Evolutionary conservation across 2,797 vertebrate species (phyloP).

Genomic region (Schizopygopsis malacanthus): DNA sequence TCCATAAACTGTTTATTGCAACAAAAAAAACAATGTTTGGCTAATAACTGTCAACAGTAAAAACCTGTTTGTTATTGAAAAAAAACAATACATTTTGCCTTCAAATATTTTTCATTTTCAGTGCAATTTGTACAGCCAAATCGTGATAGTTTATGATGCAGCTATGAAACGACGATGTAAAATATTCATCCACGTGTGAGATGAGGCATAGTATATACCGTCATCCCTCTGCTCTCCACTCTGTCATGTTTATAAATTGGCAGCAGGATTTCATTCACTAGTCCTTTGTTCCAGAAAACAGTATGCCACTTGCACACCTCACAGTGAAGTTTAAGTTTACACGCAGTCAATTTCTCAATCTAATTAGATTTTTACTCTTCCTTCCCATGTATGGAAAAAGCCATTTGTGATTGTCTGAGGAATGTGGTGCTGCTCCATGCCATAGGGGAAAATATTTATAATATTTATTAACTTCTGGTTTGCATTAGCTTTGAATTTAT

Average conservation of each 20-base stretch:
- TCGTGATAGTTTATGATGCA: conserved; percentile 40
- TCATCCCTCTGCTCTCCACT: conserved; percentile 26
- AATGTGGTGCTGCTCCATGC: conserved; percentile 3
- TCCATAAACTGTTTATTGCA: not conserved
- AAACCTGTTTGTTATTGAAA: not conserved
- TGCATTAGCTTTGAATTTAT: conserved; percentile 28
- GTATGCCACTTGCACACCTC: conserved; percentile 26
- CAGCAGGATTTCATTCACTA: conserved; percentile 38
- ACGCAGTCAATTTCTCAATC: conserved; percentile 21
- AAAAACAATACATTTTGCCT: not conserved
- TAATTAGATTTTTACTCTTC: conserved; percentile 36
- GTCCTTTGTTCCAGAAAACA: conserved; percentile 47
- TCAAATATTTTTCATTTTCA: conserved; percentile 18
- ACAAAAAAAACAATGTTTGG: not conserved
- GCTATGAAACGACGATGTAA: conserved; percentile 2
- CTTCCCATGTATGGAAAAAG: conserved; percentile 21
- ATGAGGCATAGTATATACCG: conserved; percentile 16
- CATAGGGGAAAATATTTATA: conserved; percentile 2
- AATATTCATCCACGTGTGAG: conserved; percentile 22
- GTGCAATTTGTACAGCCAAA: conserved; percentile 7
- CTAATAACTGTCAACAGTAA: conserved; percentile 23
- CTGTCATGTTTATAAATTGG: conserved; percentile 40
- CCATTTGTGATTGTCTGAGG: conserved; percentile 28
- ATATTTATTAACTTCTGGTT: not conserved
- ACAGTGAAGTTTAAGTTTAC: conserved; percentile 36